phyloP scores from a whole-genome alignment of 2,113 vertebrate species.

The Hyaena hyaena region DNA sequence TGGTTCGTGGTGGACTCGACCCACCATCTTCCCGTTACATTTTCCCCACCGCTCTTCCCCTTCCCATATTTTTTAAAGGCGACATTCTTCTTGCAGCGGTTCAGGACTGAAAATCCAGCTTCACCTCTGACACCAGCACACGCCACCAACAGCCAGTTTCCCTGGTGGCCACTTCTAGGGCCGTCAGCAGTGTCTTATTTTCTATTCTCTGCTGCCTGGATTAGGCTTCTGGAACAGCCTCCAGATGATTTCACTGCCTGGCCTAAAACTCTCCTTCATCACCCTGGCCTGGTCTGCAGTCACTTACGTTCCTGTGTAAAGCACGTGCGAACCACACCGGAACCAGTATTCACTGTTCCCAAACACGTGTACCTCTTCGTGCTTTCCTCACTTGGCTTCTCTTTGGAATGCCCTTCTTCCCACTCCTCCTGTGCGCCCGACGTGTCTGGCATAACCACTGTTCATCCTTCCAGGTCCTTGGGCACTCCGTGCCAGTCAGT shows the following conservation, averaged over 20 bases:
- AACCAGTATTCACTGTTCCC: not conserved
- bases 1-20: not conserved
- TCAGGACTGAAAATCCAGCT: not conserved
- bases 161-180: not conserved
- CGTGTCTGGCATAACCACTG: not conserved
- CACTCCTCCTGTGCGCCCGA: not conserved
- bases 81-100: not conserved
- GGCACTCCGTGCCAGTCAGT: not conserved
- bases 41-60: not conserved
- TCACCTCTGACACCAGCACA: not conserved
- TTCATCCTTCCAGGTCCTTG: not conserved
- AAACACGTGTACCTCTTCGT: not conserved
- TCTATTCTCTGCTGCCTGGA: not conserved
- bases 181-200: not conserved
- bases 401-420: not conserved
- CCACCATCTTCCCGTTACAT: not conserved
- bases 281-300: not conserved
- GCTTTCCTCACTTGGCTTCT: not conserved
- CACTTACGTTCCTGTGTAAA: not conserved
- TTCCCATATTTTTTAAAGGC: not conserved
- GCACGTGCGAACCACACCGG: not conserved
- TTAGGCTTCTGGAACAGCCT: not conserved
- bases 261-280: not conserved
- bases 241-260: not conserved
- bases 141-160: not conserved